Evolutionary conservation across 2,797 vertebrate genomes (phyloP), one percentile per base, ranked within the genome.

Genomic region (Anabas testudineus): DNA sequence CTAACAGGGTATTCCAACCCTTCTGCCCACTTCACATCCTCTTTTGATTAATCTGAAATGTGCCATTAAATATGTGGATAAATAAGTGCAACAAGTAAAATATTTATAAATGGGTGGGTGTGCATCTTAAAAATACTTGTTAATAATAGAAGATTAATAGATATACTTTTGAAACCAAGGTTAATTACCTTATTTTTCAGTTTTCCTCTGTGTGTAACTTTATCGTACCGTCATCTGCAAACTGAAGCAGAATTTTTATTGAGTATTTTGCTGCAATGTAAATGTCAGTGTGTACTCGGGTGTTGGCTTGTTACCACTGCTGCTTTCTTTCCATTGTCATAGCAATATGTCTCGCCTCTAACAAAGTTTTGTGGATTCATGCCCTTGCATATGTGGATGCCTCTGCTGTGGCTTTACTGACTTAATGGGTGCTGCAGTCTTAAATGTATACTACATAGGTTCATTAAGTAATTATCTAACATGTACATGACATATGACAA

Each of bases 401-500:
- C 30, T 39, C 41, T 47, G 10, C 24, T 34, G 10, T 21, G 42
- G 3, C 30, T 65, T n/a, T 42, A 24, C 14, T 22, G 34, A 26
- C 48, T 26, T 21, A 18, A 32, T 10, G 14, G 7, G n/a, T 43
- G 12, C 55, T 45, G 24, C 24, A 18, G 1, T 28, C 13, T n/a
- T 66, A 15, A 60, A 49, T 41, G 24, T 43, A 16, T 32, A 15
- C 56, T 34, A 48, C 24, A 46, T 58, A 42, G 22, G 36, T 13
- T 55, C 69, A 68, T 70, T 67, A 49, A n/a, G 46, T 45, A 19
- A 63, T 56, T 32, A 39, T 24, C 56, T 70, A 24, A 22, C 32
- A 67, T 48, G 52, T 39, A 77, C 36, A 67, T 3, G 22, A 5
- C 3, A 64, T n/a, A n/a, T n/a, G n/a, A n/a, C n/a, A n/a, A n/a